Percentiles rank a stretch among this genome's conserved stretches.
Conservation (phyloP, 1,140 invertebrate species). For the Eciton burchellii region DNA sequence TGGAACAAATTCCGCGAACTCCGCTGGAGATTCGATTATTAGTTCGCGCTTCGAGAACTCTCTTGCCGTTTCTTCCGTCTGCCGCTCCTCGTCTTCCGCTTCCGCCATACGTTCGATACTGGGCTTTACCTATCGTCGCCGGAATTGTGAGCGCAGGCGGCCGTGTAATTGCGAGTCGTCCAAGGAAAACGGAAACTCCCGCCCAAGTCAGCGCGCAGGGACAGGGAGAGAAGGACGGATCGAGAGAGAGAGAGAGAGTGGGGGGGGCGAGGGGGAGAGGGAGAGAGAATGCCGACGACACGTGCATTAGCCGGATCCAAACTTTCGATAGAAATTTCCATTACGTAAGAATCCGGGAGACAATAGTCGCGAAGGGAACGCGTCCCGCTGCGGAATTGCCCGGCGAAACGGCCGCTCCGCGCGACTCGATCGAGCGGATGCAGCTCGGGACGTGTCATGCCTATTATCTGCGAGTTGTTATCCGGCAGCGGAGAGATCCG, state of each 20-base stretch:
- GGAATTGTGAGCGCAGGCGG: slow-evolving; percentile 58
- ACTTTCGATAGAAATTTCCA: slow-evolving; percentile 63
- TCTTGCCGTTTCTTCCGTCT: background rate
- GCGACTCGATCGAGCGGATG: background rate
- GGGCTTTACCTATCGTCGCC: slow-evolving; percentile 52
- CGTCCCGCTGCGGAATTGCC: slow-evolving; percentile 5
- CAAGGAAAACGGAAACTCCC: slow-evolving; percentile 47
- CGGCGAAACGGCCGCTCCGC: slow-evolving; percentile 13
- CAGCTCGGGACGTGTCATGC: background rate
- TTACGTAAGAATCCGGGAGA: slow-evolving; percentile 58
- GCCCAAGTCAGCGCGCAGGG: background rate
- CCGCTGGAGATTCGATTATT: slow-evolving; percentile 58
- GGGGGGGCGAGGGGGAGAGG: no score
- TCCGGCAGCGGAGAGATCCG: background rate
- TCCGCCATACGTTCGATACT: slow-evolving; percentile 56
- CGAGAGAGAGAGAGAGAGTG: background rate
- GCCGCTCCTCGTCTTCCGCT: background rate
- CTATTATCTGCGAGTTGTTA: slow-evolving; percentile 17
- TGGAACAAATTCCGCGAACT: slow-evolving; percentile 59
- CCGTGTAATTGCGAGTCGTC: slow-evolving; percentile 56
- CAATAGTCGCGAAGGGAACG: slow-evolving; percentile 34
- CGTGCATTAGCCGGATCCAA: slow-evolving; percentile 56
- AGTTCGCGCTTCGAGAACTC: slow-evolving; percentile 56
- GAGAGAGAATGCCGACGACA: slow-evolving; percentile 40
- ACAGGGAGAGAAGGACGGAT: no score